Base-by-base conservation (phyloP, 2,113 vertebrate species). In the Andinoacara biseriatus region DNA sequence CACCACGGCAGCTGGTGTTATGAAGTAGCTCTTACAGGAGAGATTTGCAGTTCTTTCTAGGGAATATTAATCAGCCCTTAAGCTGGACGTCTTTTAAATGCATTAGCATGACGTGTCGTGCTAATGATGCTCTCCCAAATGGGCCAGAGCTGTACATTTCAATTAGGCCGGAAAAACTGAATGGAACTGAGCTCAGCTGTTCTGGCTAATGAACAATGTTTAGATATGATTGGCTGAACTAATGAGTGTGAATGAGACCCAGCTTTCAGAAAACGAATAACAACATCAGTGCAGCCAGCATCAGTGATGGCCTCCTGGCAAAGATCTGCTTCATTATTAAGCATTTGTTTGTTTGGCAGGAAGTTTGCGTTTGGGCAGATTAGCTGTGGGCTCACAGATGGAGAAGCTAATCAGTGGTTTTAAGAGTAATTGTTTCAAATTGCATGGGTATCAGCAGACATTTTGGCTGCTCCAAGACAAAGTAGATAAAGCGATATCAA, bases 1-100 rank as follows among this genome's bases (percentile, higher is more conserved):
- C 60, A 79, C 69, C 8, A 76, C n/a, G 69, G 35, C 87, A 87
- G 87, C 88, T 88, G 88, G 74, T 88, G 85, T 87, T 80, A 79
- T 85, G 76, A 85, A 91, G 91, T 40, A 74, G 65, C 77, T 87
- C 80, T 86, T 67, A 69, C 59, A 56, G 35, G 59, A 86, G 75
- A 88, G 57, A 81, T 86, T 85, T 82, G 67, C 86, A 22, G 2
- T 56, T 74, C 33, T 62, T 88, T 78, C 87, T 60, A 24, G 83
- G 85, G 90, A 87, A 91, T 92, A 92, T 92, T 88, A 89, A 94
- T 92, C 69, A 91, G 72, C 88, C 62, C 81, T 82, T 88, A 81
- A 92, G 84, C 80, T 81, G 87, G 72, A 61, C 58, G 26, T 86
- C 82, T 93, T 90, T 88, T 87, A 86, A 89, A 92, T 72, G 60